These are phyloP conservation scores for Trissolcus brochymenae DNA, from an alignment of 2,888 invertebrate species.

Conservation along the genomic window DNA sequence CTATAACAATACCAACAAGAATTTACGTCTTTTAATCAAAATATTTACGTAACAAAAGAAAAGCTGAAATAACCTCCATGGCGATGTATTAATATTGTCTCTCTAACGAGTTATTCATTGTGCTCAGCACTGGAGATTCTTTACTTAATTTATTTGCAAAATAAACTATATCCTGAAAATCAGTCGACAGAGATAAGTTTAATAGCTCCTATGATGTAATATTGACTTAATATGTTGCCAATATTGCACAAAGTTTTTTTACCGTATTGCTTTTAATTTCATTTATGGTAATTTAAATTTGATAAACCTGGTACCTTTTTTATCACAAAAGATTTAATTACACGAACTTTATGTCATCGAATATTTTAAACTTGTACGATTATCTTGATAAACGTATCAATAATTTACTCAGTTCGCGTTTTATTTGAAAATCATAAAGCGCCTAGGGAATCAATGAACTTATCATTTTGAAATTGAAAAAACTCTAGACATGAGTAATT, in stretches of 20 bases:
- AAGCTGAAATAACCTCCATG: neutral
- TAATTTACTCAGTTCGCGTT: slow-evolving; percentile 3
- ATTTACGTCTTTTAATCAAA: slow-evolving; percentile 41
- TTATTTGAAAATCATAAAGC: neutral
- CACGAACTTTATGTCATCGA: neutral
- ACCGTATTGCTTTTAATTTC: too few species aligned
- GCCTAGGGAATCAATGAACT: neutral
- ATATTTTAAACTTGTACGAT: neutral
- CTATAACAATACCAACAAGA: slow-evolving; percentile 27
- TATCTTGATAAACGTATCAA: slow-evolving; percentile 11
- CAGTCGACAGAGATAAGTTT: slow-evolving; percentile 1
- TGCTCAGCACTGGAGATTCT: slow-evolving; percentile 4
- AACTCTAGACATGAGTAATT: too few species aligned
- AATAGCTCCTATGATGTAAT: too few species aligned
- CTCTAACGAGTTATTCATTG: slow-evolving; percentile 10
- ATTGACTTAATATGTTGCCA: too few species aligned
- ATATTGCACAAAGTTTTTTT: too few species aligned
- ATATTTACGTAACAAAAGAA: slow-evolving; percentile 41
- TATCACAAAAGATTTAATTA: neutral
- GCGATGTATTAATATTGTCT: slow-evolving; percentile 6
- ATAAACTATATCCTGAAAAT: slow-evolving; percentile 10
- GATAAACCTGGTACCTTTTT: neutral
- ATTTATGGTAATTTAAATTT: too few species aligned
- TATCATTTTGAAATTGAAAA: neutral
- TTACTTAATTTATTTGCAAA: slow-evolving; percentile 21